Evolutionary conservation across 2,113 vertebrate species (phyloP).

Genomic region (Empidonax alnorum): DNA sequence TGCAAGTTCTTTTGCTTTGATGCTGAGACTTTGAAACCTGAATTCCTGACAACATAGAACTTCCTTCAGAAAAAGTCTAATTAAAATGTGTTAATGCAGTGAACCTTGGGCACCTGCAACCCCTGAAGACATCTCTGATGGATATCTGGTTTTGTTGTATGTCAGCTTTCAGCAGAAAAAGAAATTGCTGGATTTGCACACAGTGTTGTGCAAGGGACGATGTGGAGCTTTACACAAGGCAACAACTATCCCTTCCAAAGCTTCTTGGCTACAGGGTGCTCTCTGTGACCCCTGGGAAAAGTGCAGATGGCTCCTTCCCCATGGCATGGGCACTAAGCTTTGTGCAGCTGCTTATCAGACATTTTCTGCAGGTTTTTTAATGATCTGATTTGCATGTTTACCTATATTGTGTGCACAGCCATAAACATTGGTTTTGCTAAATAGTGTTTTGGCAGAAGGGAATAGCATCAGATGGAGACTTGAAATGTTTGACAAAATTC

Average conservation of each 20-base stretch:
- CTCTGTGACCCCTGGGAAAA: neutral
- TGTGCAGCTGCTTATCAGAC: neutral
- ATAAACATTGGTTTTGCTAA: neutral
- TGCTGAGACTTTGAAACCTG: slow-evolving; percentile 36
- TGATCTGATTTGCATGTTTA: neutral
- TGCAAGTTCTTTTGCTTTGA: slow-evolving; percentile 13
- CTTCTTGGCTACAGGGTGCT: neutral
- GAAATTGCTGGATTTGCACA: neutral
- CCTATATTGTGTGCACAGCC: neutral
- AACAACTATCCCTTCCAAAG: neutral
- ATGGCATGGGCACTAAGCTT: neutral
- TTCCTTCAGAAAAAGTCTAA: slow-evolving; percentile 3
- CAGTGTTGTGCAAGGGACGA: fast-evolving
- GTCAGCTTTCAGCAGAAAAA: neutral
- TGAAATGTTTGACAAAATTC: neutral
- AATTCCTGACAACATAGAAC: neutral
- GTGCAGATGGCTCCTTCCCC: neutral
- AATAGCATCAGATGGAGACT: neutral
- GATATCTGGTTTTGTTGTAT: neutral
- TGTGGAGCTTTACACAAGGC: neutral
- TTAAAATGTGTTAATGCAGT: slow-evolving; percentile 27
- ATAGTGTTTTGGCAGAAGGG: neutral
- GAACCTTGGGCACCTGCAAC: neutral
- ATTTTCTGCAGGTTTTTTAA: neutral
- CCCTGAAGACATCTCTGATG: neutral